Evolutionary conservation across 2,113 vertebrate species (phyloP).

Genomic region (Cryptotis parvus): DNA sequence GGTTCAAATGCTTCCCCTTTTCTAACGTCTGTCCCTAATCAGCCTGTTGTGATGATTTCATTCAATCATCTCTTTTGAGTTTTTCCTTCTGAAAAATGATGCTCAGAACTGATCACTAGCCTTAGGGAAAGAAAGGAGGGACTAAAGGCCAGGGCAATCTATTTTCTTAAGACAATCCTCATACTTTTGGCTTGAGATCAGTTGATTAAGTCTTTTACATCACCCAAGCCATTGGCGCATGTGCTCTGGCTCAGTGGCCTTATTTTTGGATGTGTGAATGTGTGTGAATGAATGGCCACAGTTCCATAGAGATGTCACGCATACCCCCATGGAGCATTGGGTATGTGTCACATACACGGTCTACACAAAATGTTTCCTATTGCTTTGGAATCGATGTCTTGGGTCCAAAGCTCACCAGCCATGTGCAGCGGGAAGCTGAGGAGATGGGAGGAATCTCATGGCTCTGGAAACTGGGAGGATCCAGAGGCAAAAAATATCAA

Average conservation of each 20-base stretch:
- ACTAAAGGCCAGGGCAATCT: neutral
- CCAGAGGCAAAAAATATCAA: neutral
- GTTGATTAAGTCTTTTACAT: neutral
- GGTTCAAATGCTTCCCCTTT: neutral
- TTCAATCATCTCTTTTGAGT: neutral
- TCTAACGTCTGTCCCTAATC: neutral
- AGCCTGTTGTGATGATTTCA: constrained; percentile 1
- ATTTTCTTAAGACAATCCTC: neutral
- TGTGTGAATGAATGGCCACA: neutral
- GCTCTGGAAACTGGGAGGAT: neutral
- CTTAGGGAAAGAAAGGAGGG: constrained; percentile 6
- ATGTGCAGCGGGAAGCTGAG: too few relatives aligned
- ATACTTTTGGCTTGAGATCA: constrained; percentile 7
- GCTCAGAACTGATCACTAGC: neutral
- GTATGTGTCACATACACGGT: neutral
- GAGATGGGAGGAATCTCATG: too few relatives aligned
- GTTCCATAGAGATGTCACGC: neutral
- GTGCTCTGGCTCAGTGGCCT: neutral
- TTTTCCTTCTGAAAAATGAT: constrained; percentile 23
- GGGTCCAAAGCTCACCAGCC: neutral
- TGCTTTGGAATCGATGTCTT: neutral
- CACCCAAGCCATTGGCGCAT: neutral
- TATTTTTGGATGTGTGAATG: neutral
- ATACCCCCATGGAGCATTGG: neutral
- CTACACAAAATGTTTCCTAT: neutral